Evolutionary conservation across 2,113 vertebrate species (phyloP), one percentile per base, ranked within the genome.

Genomic region (Emydocephalus ijimae): DNA sequence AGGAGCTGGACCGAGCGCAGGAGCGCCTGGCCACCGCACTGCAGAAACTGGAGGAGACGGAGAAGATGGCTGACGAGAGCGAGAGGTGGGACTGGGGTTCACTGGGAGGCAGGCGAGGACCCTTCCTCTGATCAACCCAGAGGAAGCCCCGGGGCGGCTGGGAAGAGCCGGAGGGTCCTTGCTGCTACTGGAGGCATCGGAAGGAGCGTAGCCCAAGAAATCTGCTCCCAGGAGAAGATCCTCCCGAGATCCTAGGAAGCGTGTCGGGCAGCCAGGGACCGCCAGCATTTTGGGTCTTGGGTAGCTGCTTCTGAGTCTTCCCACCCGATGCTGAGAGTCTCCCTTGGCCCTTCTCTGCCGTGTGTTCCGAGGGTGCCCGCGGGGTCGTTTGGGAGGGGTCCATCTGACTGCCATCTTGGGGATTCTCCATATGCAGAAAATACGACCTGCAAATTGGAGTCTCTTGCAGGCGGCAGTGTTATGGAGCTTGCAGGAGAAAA

Each of bases 1-100:
- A 99, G 89, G 99, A 99, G 98, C 91, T 99, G 98, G 99, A 99
- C 96, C 96, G 99, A 39, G 99, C 99, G 9, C 99, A 99, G 97
- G 99, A 99, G 97, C 98, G 99, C 89, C 97, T 99, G 96, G 99
- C 99, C 39, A 99, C 98, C 0, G 99, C 98, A 7, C 98, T 99
- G 95, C 99, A 99, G 97, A 99, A 99, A 96, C 98, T 99, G 94
- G 99, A 99, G 94, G 99, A 99, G 95, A 98, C 99, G 0, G 99
- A 99, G 97, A 99, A 99, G 95, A 99, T 99, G 0, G 99, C 99
- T 10, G 99, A 99, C 86, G 99, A 99, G 97, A 99, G 99, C 10
- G 99, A 99, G 97, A 98, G 99, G 99, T 99, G 87, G 94, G 95
- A 34, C 3, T 54, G 9, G 3, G 5, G 64, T 74, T 74, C 64